These are phyloP conservation scores for Emydocephalus ijimae DNA, from an alignment of 2,113 vertebrate species.

Conservation along the genomic window DNA sequence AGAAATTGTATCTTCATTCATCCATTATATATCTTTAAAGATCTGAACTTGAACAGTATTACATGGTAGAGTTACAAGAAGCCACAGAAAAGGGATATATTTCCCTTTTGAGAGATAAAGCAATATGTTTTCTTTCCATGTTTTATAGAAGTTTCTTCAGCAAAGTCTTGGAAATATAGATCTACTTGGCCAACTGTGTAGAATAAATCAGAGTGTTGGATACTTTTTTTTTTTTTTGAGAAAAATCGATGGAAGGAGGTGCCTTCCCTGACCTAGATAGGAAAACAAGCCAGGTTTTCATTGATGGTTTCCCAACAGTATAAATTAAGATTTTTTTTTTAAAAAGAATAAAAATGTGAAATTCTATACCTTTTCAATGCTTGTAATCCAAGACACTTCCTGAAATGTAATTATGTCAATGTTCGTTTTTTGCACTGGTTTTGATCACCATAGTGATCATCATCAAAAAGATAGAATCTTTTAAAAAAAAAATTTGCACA, in stretches of 20 bases:
- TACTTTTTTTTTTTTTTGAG: conserved; percentile 41
- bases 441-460: neutral
- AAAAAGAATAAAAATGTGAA: neutral
- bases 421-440: neutral
- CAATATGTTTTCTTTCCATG: conserved; percentile 53
- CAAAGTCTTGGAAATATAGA: conserved; percentile 40
- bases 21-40: conserved; percentile 66
- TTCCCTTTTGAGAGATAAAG: conserved; percentile 61
- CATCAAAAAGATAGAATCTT: neutral
- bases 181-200: conserved; percentile 8
- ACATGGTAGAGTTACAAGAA: conserved; percentile 59
- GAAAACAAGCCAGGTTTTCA: conserved; percentile 15
- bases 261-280: conserved; percentile 30
- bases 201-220: conserved; percentile 30
- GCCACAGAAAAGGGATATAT: conserved; percentile 54
- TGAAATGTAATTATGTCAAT: neutral
- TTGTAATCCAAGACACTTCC: neutral
- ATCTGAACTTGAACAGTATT: conserved; percentile 61
- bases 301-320: conserved; percentile 11
- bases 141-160: conserved; percentile 59
- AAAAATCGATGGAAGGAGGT: conserved; percentile 40
- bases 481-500: neutral
- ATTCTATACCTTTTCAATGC: neutral
- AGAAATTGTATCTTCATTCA: conserved; percentile 49
- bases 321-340: neutral